These are phyloP conservation scores for Xenus cinereus DNA, from an alignment of 2,113 vertebrate species.

Conservation along the genomic window DNA sequence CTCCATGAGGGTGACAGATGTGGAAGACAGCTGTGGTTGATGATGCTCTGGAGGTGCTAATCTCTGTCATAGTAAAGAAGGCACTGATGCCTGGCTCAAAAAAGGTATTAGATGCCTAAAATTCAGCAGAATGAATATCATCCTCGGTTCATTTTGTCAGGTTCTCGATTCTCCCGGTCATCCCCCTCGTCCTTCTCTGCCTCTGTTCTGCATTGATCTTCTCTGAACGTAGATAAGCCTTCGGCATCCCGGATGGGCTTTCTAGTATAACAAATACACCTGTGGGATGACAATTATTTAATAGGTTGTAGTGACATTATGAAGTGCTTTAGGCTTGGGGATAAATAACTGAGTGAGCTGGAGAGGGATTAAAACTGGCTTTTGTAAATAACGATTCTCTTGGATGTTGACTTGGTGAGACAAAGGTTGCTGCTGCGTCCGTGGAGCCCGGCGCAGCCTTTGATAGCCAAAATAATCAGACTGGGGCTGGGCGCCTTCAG, in stretches of 20 bases:
- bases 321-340: neutral
- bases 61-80: neutral
- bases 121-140: neutral
- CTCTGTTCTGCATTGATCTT: neutral
- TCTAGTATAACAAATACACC: neutral
- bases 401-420: neutral
- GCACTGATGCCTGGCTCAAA: neutral
- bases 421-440: neutral
- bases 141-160: neutral
- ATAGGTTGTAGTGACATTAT: neutral
- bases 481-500: neutral
- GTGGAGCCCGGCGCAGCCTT: fast-evolving
- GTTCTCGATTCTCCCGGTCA: neutral
- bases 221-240: neutral
- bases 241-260: neutral
- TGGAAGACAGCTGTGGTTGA: neutral
- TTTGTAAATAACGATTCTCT: neutral
- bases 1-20: neutral
- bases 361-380: neutral
- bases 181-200: neutral
- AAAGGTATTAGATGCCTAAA: neutral
- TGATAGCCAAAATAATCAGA: neutral
- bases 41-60: neutral
- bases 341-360: neutral
- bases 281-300: neutral